Conservation (phyloP, 2,888 invertebrate species). For the Cephonodes hylas region DNA sequence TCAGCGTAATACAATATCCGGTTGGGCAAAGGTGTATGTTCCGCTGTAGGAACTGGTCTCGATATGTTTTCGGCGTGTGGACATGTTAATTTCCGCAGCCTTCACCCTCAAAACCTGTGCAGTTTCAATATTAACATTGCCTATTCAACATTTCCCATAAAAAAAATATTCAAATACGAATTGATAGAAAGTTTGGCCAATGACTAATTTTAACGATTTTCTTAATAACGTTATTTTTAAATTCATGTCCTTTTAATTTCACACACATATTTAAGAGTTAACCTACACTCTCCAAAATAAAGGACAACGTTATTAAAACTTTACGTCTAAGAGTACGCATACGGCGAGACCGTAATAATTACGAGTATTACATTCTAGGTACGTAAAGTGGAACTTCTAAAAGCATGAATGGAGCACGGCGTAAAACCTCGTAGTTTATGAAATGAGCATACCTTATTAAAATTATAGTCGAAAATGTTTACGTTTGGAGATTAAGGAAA, state of each 20-base stretch:
- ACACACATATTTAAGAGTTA: not conserved
- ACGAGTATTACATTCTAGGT: not conserved
- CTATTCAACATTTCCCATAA: not conserved
- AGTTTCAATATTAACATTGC: not conserved
- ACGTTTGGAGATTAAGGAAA: not conserved
- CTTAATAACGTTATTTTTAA: not conserved
- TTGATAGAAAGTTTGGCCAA: too few species aligned
- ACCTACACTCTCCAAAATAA: not conserved
- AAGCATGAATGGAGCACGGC: not conserved
- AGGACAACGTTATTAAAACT: not conserved
- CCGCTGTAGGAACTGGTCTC: constrained; percentile 25
- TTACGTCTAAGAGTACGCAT: not conserved
- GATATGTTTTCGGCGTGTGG: constrained; percentile 33
- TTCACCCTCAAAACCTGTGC: not conserved
- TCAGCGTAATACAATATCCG: not conserved
- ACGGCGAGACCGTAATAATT: not conserved
- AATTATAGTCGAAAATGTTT: not conserved
- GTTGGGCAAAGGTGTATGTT: not conserved
- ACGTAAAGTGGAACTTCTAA: not conserved
- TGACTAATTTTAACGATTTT: too few species aligned
- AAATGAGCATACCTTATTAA: not conserved
- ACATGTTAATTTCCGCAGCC: constrained; percentile 53
- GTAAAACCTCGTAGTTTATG: not conserved
- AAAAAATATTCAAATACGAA: not conserved
- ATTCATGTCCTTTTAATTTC: not conserved